Evolutionary conservation across 37 sponge, comb jelly and placozoan species (phyloP).

Genomic region (Dysidea cf. avara): DNA sequence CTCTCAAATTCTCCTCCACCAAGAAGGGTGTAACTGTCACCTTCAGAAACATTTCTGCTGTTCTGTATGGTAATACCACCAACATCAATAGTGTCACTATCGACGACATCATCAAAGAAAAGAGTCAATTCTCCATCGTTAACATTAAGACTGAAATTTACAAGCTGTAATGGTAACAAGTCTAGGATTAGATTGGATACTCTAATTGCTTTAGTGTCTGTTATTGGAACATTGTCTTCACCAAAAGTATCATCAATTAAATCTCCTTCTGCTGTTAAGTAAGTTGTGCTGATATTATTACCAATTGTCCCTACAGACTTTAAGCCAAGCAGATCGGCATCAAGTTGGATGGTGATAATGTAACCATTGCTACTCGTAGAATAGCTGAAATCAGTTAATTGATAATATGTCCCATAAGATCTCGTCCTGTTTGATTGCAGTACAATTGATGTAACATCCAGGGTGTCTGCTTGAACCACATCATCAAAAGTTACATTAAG

Average conservation of each 20-base stretch:
- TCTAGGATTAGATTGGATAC: slow-evolving; percentile 65
- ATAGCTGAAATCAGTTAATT: slow-evolving; percentile 50
- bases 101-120: slow-evolving; percentile 77
- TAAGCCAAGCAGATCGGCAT: slow-evolving; percentile 64
- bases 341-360: slow-evolving; percentile 43
- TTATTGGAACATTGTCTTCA: slow-evolving; percentile 72
- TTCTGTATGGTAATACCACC: slow-evolving; percentile 69
- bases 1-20: no score
- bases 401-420: slow-evolving; percentile 47
- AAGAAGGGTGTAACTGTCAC: slow-evolving; percentile 33
- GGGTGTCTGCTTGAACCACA: slow-evolving; percentile 62
- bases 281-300: slow-evolving; percentile 56
- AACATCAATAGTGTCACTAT: slow-evolving; percentile 45
- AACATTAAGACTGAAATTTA: slow-evolving; percentile 56
- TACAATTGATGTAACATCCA: slow-evolving; percentile 62
- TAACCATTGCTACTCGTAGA: slow-evolving; percentile 57
- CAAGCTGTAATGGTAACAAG: slow-evolving; percentile 40
- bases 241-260: slow-evolving; percentile 76
- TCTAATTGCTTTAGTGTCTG: slow-evolving; percentile 75
- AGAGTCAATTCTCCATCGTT: slow-evolving; percentile 63
- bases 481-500: slow-evolving; percentile 76
- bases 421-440: slow-evolving; percentile 58
- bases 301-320: slow-evolving; percentile 70
- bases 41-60: slow-evolving; percentile 20
- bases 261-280: slow-evolving; percentile 80